phyloP scores from a whole-genome alignment of 1,140 invertebrate genomes.

The Cylas formicarius region DNA sequence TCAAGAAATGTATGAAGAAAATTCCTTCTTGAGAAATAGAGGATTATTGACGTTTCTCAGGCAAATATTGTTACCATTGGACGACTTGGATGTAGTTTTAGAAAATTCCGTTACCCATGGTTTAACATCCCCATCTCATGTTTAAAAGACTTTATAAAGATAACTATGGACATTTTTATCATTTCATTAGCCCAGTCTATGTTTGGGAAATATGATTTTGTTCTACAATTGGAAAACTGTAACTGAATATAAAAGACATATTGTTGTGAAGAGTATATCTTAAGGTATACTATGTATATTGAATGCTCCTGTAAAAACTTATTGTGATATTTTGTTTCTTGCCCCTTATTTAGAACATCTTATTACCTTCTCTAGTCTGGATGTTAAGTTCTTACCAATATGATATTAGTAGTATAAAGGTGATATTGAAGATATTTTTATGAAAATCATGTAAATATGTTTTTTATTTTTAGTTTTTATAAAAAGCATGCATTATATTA shows the following conservation, averaged over 20 bases:
- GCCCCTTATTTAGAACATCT: no score
- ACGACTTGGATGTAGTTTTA: conserved; percentile 86
- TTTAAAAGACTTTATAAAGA: conserved; percentile 5
- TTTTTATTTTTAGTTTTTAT: no score
- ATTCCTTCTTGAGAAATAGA: conserved; percentile 83
- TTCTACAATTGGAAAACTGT: conserved; percentile 6
- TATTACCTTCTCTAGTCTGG: conserved; percentile 8
- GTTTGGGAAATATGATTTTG: conserved; percentile 4
- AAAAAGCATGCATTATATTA: no score
- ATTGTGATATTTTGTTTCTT: no score
- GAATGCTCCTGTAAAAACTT: no score
- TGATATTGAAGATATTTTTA: conserved; percentile 13
- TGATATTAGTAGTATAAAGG: conserved; percentile 11
- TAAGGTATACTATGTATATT: no score
- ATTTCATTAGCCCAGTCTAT: neutral
- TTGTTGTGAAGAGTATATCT: conserved; percentile 3
- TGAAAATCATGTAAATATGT: conserved; percentile 11
- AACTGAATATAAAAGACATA: conserved; percentile 1
- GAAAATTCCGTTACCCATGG: conserved; percentile 93
- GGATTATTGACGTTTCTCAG: conserved; percentile 80
- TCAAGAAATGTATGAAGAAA: conserved; percentile 90
- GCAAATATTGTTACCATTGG: conserved; percentile 85
- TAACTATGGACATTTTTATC: neutral
- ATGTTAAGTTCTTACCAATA: conserved; percentile 6
- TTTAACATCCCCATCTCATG: conserved; percentile 53